Conservation (phyloP, 2,888 invertebrate species). For the Caenorhabditis sp. region DNA sequence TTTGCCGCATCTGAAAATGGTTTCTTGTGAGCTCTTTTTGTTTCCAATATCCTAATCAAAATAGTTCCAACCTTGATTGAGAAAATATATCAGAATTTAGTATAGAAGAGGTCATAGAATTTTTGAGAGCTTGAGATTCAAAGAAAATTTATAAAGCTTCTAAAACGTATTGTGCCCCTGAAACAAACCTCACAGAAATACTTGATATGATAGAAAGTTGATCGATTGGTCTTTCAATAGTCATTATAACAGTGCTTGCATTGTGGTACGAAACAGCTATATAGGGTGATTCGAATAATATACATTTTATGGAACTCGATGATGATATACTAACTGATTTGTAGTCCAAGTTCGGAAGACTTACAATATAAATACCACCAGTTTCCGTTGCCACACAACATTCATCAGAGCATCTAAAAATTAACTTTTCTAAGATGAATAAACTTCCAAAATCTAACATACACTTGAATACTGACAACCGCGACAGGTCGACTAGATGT, state of each 20-base stretch:
- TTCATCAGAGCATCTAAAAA: slow-evolving; percentile 28
- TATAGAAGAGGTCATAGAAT: too few relatives aligned
- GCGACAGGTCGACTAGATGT: slow-evolving; percentile 26
- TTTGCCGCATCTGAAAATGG: slow-evolving; percentile 27
- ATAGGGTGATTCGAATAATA: slow-evolving; percentile 19
- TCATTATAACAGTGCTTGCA: slow-evolving; percentile 15
- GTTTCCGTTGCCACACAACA: slow-evolving; percentile 33
- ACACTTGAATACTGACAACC: slow-evolving; percentile 32
- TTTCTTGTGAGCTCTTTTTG: too few relatives aligned
- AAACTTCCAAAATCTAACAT: background rate
- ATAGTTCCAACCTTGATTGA: too few relatives aligned
- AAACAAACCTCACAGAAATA: slow-evolving; percentile 19
- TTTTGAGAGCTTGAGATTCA: too few relatives aligned
- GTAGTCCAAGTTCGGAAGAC: slow-evolving; percentile 19
- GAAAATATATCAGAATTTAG: too few relatives aligned
- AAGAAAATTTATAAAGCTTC: too few relatives aligned
- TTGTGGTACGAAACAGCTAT: slow-evolving; percentile 25
- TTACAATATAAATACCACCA: slow-evolving; percentile 27
- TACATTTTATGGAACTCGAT: slow-evolving; percentile 19
- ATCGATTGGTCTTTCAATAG: slow-evolving; percentile 19
- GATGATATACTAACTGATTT: slow-evolving; percentile 17
- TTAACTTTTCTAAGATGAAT: too few relatives aligned
- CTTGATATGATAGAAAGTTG: slow-evolving; percentile 29
- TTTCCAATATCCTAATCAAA: too few relatives aligned
- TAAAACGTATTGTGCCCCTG: background rate